Conservation (phyloP, 2,888 invertebrate species). For the Argyresthia goedartella region DNA sequence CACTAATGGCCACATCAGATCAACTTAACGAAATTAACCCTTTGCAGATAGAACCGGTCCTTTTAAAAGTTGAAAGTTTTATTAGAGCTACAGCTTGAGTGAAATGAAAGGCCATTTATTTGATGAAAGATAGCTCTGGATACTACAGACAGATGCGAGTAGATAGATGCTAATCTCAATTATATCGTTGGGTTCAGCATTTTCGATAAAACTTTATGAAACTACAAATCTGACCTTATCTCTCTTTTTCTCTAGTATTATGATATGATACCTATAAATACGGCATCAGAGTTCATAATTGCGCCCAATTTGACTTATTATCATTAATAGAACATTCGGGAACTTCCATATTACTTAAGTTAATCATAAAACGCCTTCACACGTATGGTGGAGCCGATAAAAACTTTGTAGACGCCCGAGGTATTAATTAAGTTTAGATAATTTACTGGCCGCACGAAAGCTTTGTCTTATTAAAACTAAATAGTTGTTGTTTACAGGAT, state of each 20-base stretch:
- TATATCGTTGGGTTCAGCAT: too few species aligned
- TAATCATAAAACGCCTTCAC: slow-evolving; percentile 39
- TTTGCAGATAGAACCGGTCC: too few species aligned
- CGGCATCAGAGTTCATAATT: slow-evolving; percentile 20
- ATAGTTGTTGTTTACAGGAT: too few species aligned
- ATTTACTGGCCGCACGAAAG: slow-evolving; percentile 33
- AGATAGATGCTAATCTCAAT: too few species aligned
- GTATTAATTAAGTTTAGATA: slow-evolving; percentile 45
- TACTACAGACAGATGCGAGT: too few species aligned
- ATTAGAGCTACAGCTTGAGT: not conserved
- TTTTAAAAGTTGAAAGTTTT: too few species aligned
- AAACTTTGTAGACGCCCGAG: slow-evolving; percentile 49
- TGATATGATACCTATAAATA: not conserved
- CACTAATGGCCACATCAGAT: too few species aligned
- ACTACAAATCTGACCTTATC: too few species aligned
- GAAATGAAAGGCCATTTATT: not conserved
- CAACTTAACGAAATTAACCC: too few species aligned
- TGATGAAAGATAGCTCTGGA: too few species aligned
- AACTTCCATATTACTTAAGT: slow-evolving; percentile 20
- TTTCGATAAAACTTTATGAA: too few species aligned
- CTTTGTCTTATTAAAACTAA: slow-evolving; percentile 8
- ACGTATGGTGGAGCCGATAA: slow-evolving; percentile 47
- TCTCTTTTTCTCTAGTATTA: too few species aligned
- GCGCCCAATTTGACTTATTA: slow-evolving; percentile 13
- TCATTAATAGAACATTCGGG: slow-evolving; percentile 26